These are phyloP conservation scores for Candoia aspera DNA, from an alignment of 2,113 vertebrate genomes.

Conservation along the genomic window DNA sequence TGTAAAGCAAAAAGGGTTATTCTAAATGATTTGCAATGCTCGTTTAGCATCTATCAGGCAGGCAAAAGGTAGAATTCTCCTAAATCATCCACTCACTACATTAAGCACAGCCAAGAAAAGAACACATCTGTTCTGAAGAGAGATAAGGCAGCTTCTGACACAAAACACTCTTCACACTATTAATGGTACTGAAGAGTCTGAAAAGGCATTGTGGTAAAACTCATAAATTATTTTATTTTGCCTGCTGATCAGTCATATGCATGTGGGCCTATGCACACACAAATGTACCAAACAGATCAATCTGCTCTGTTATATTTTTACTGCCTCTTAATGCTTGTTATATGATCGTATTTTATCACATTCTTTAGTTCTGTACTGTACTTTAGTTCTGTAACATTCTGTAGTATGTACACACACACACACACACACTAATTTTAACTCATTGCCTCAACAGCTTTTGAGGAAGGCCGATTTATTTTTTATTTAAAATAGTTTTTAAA, in stretches of 20 bases:
- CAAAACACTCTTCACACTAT: constrained; percentile 22
- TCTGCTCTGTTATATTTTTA: background rate
- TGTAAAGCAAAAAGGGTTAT: constrained; percentile 37
- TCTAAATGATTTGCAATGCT: constrained; percentile 45
- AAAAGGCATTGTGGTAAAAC: background rate
- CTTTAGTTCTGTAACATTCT: background rate
- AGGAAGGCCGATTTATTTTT: background rate
- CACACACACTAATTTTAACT: background rate
- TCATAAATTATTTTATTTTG: background rate
- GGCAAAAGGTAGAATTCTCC: constrained; percentile 17
- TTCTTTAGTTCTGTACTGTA: background rate
- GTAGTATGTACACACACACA: background rate
- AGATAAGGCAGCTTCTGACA: constrained; percentile 1
- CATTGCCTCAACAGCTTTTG: background rate
- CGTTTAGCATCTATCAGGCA: constrained; percentile 25
- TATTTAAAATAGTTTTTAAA: background rate
- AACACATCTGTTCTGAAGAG: background rate
- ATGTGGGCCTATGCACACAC: background rate
- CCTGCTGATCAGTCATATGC: background rate
- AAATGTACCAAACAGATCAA: background rate
- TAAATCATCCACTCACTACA: constrained; percentile 29
- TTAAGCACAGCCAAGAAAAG: background rate
- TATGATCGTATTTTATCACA: background rate
- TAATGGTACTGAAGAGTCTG: background rate
- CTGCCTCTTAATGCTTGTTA: background rate